Evolutionary conservation across 2,888 invertebrate genomes (phyloP).

Genomic region (Celastrina argiolus): DNA sequence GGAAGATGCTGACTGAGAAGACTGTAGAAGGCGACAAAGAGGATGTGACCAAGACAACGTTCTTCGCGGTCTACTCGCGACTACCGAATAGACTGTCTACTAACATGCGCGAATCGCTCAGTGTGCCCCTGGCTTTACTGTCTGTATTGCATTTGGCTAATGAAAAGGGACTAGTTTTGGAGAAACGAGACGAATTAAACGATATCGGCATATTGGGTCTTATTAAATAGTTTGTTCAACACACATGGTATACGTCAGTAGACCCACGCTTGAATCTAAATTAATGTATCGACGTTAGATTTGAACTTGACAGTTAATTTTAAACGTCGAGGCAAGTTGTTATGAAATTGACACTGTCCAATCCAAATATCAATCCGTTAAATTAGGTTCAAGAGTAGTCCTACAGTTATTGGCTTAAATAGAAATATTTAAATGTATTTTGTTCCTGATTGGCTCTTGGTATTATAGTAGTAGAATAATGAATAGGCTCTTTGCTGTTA

Average conservation of each 20-base stretch:
- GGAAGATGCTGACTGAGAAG: slow-evolving; percentile 77
- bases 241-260: slow-evolving; percentile 14
- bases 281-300: no score
- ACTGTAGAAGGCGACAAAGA: slow-evolving; percentile 51
- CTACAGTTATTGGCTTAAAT: not conserved
- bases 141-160: slow-evolving; percentile 91
- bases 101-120: slow-evolving; percentile 84
- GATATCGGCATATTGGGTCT: slow-evolving; percentile 74
- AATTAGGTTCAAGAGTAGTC: no score
- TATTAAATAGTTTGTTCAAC: slow-evolving; percentile 37
- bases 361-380: no score
- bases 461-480: no score
- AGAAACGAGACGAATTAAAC: slow-evolving; percentile 66
- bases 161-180: slow-evolving; percentile 82
- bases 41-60: slow-evolving; percentile 65
- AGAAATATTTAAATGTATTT: slow-evolving; percentile 10
- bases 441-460: not conserved
- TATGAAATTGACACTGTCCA: no score
- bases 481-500: no score
- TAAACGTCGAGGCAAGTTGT: no score
- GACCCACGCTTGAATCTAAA: no score
- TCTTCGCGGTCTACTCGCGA: slow-evolving; percentile 75
- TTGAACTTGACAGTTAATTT: no score
- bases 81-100: slow-evolving; percentile 77
- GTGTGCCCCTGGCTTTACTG: slow-evolving; percentile 87